phyloP scores from a whole-genome alignment of 1,140 invertebrate genomes.

The Drosophila setifemur region DNA sequence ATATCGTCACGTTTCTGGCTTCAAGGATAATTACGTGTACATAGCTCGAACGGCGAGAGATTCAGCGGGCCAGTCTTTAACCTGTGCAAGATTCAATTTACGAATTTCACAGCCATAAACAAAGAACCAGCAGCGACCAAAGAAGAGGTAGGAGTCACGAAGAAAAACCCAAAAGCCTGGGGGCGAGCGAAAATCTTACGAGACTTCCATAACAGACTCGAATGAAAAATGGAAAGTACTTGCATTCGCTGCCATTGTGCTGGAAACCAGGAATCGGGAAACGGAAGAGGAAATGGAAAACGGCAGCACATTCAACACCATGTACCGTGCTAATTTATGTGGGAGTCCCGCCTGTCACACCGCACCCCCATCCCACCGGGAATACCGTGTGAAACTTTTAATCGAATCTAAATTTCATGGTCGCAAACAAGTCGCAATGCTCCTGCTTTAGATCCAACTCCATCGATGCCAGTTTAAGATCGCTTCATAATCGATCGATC shows the following conservation, averaged over 20 bases:
- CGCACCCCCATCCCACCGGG: not conserved
- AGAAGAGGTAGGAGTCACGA: conserved; percentile 32
- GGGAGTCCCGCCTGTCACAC: conserved; percentile 40
- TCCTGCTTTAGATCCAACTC: conserved; percentile 20
- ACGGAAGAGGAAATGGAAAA: conserved; percentile 47
- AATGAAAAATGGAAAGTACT: conserved; percentile 50
- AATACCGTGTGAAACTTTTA: conserved; percentile 70
- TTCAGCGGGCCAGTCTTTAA: conserved; percentile 9
- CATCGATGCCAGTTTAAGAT: conserved; percentile 25
- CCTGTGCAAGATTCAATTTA: conserved; percentile 51
- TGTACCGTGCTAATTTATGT: conserved; percentile 66
- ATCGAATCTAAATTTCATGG: conserved; percentile 70
- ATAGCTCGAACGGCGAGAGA: conserved; percentile 29
- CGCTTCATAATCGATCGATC: conserved; percentile 21
- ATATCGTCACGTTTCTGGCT: conserved; percentile 71
- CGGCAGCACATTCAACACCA: conserved; percentile 21
- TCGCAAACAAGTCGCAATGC: conserved; percentile 57
- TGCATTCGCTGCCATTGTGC: not conserved
- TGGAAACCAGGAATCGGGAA: not conserved
- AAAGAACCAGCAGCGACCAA: conserved; percentile 30
- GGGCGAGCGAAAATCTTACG: not conserved
- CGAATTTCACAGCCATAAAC: conserved; percentile 57
- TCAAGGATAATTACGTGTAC: conserved; percentile 70
- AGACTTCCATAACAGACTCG: not conserved
- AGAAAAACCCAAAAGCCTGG: not conserved